These are phyloP conservation scores for Colistium nudipinnis DNA, from an alignment of 2,113 vertebrate genomes.

Conservation along the genomic window DNA sequence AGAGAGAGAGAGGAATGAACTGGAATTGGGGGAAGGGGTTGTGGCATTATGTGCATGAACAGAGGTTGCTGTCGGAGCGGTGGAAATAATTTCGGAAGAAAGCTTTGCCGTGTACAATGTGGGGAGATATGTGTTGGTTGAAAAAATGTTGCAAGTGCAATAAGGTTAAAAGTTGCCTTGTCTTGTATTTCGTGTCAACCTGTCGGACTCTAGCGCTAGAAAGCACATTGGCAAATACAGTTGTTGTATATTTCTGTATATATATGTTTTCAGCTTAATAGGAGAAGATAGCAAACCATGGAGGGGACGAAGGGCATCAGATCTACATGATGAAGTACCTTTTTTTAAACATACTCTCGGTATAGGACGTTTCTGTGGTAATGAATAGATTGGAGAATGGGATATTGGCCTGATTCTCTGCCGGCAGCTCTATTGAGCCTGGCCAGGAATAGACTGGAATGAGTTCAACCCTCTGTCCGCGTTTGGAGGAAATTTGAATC, in stretches of 20 bases:
- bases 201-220: neutral
- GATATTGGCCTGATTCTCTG: slow-evolving; percentile 49
- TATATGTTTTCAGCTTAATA: too few species aligned
- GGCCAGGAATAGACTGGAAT: slow-evolving; percentile 62
- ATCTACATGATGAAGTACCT: slow-evolving; percentile 12
- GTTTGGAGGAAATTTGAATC: slow-evolving; percentile 54
- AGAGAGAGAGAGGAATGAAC: slow-evolving; percentile 11
- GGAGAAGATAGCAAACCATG: neutral
- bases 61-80: neutral
- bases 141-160: neutral
- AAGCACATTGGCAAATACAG: neutral
- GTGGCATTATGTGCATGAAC: neutral
- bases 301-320: slow-evolving; percentile 11
- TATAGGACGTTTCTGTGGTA: slow-evolving; percentile 28
- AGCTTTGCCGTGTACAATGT: neutral
- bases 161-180: too few species aligned
- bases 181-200: neutral
- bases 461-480: slow-evolving; percentile 58
- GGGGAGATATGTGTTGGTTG: neutral
- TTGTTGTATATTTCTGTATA: neutral
- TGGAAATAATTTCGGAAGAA: too few species aligned
- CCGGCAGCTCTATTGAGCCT: slow-evolving; percentile 47
- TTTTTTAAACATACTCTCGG: slow-evolving; percentile 6
- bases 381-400: slow-evolving; percentile 40
- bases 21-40: neutral